Evolutionary conservation across 2,888 invertebrate species (phyloP), one percentile per base, ranked within the genome.

Genomic region (Euplagia quadripunctaria): DNA sequence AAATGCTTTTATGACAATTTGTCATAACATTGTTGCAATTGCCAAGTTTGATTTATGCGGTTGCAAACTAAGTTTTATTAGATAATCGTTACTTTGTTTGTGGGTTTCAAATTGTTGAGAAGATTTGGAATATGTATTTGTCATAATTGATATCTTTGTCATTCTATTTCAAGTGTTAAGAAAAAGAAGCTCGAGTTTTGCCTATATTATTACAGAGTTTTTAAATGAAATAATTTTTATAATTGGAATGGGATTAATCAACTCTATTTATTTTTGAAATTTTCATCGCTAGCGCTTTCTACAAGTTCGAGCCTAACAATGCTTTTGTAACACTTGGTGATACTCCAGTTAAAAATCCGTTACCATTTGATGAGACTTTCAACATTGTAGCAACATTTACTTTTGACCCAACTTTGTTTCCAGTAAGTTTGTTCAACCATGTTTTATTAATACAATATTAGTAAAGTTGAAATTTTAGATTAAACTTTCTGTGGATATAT

Each of bases 1-100:
- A 82, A n/a, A 84, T 84, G 64, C 74, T 73, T 78, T 78, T 70
- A 78, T 68, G 76, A 73, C 82, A 80, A 76, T 82, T 76, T 75
- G 66, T 72, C 75, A 72, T 75, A 68, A 46, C 63, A 46, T 42
- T 65, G 66, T 72, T 79, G 82, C 78, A 82, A 82, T 77, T 75
- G 74, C 55, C 64, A 67, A 70, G 66, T 52, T 65, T 70, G 82
- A 80, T 68, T 82, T 80, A 79, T 82, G 65, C 71, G 58, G 74
- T 77, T 65, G 52, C 79, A 64, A 58, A 68, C 73, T 76, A 73
- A 64, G 70, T 64, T 65, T 41, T 41, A 65, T 63, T 64, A 65
- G 58, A 31, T 61, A 64, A 55, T 69, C 65, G 79, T 76, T 77
- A 79, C 82, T 77, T 74, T 72, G 82, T 82, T 77, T 73, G 77